Conservation (phyloP, 2,888 invertebrate genomes). For the Hyposoter didymator region DNA sequence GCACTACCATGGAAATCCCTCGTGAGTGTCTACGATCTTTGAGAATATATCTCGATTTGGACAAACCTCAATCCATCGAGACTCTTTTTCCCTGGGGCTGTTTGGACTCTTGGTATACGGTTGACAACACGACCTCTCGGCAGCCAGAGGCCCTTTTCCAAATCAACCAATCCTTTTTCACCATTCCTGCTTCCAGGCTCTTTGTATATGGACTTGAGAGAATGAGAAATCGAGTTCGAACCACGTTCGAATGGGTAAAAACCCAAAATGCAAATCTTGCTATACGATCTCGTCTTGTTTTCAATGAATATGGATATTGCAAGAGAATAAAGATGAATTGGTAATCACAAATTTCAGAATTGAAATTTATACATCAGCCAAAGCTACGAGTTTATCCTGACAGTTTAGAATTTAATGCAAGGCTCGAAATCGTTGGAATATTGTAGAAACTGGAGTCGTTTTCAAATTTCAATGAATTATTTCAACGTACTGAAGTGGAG, state of each 20-base stretch:
- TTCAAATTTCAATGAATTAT: slow-evolving; percentile 2
- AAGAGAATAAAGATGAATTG: neutral
- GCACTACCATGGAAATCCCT: slow-evolving; percentile 40
- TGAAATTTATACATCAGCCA: neutral
- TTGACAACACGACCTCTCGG: slow-evolving; percentile 47
- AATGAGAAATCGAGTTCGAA: slow-evolving; percentile 80
- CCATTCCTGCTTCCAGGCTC: slow-evolving; percentile 34
- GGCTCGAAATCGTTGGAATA: neutral
- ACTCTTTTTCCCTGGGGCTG: slow-evolving; percentile 39
- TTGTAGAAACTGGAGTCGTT: neutral
- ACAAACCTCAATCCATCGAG: neutral
- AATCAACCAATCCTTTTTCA: slow-evolving; percentile 33
- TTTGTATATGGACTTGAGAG: slow-evolving; percentile 63
- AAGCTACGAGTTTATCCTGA: neutral
- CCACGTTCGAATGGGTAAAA: slow-evolving; percentile 56
- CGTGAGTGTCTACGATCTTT: slow-evolving; percentile 56
- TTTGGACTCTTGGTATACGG: slow-evolving; percentile 40
- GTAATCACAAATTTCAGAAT: neutral
- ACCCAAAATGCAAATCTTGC: slow-evolving; percentile 1
- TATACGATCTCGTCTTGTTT: neutral
- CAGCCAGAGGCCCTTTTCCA: slow-evolving; percentile 34
- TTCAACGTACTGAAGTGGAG: neutral
- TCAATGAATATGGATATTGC: neutral
- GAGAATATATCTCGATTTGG: slow-evolving; percentile 16
- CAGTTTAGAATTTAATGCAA: neutral